Evolutionary conservation across 2,797 vertebrate species (phyloP).

Genomic region (Pitangus sulphuratus): DNA sequence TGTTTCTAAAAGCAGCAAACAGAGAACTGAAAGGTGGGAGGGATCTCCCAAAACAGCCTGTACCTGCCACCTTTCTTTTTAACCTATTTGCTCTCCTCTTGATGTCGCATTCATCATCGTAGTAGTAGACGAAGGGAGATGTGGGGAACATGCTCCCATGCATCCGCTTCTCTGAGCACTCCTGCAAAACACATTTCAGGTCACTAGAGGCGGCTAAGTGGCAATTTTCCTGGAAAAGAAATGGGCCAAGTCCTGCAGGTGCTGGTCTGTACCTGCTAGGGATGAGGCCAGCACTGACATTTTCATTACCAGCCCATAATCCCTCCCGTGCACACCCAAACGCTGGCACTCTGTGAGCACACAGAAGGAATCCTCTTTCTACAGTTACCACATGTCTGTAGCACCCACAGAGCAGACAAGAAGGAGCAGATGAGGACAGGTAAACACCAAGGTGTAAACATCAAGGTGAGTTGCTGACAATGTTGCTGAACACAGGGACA

Average conservation of each 20-base stretch:
- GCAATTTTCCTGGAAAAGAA: neutral
- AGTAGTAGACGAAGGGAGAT: conserved; percentile 83
- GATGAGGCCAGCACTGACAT: neutral
- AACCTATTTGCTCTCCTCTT: conserved; percentile 71
- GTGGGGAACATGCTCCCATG: conserved; percentile 80
- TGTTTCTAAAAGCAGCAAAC: neutral
- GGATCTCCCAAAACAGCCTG: neutral
- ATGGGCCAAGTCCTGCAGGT: neutral
- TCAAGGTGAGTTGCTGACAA: accelerated
- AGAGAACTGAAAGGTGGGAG: neutral
- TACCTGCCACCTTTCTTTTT: conserved; percentile 82
- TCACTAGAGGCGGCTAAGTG: neutral
- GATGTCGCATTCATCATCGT: conserved; percentile 82
- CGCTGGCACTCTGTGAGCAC: neutral
- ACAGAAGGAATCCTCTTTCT: accelerated
- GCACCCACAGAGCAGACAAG: too few relatives aligned
- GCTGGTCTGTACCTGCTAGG: neutral
- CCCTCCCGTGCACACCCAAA: too few relatives aligned
- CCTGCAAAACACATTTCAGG: conserved; percentile 76
- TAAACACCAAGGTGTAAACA: neutral
- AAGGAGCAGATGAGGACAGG: neutral
- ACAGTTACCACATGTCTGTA: accelerated
- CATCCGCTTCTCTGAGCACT: conserved; percentile 84
- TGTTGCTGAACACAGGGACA: accelerated
- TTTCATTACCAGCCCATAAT: neutral